phyloP scores from a whole-genome alignment of 2,888 invertebrate species.

The Leptopterna dolabrata region DNA sequence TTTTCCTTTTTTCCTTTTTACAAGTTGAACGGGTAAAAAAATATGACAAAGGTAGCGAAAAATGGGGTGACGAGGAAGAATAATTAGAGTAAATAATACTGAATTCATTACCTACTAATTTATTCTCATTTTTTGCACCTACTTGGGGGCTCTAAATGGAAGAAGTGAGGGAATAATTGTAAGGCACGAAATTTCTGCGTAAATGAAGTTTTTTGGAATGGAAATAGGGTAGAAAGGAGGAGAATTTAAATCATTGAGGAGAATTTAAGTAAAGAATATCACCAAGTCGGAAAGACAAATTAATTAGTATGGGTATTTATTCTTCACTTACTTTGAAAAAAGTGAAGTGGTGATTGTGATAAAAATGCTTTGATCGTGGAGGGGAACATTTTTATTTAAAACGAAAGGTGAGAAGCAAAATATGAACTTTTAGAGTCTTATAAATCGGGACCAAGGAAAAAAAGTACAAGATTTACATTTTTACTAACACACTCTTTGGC shows the following conservation, averaged over 20 bases:
- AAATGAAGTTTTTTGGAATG: background rate
- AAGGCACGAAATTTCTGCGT: background rate
- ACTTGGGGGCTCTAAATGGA: background rate
- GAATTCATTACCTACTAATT: background rate
- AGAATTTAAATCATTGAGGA: too few species aligned
- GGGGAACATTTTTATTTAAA: too few species aligned
- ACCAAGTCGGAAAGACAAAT: too few species aligned
- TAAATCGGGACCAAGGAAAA: background rate
- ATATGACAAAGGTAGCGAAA: background rate
- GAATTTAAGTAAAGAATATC: too few species aligned
- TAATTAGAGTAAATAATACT: background rate
- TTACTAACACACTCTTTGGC: constrained; percentile 25
- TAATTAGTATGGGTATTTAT: too few species aligned
- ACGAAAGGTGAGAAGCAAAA: background rate
- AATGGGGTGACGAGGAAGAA: background rate
- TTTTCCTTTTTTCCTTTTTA: background rate
- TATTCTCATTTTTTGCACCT: background rate
- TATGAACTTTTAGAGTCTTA: background rate
- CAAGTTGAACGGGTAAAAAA: background rate
- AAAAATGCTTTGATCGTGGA: too few species aligned
- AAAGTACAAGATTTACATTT: background rate
- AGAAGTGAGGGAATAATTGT: background rate
- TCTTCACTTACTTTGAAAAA: too few species aligned
- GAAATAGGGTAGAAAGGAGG: background rate
- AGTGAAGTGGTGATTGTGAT: too few species aligned